phyloP scores from a whole-genome alignment of 2,888 invertebrate species.

The Melieria crassipennis region DNA sequence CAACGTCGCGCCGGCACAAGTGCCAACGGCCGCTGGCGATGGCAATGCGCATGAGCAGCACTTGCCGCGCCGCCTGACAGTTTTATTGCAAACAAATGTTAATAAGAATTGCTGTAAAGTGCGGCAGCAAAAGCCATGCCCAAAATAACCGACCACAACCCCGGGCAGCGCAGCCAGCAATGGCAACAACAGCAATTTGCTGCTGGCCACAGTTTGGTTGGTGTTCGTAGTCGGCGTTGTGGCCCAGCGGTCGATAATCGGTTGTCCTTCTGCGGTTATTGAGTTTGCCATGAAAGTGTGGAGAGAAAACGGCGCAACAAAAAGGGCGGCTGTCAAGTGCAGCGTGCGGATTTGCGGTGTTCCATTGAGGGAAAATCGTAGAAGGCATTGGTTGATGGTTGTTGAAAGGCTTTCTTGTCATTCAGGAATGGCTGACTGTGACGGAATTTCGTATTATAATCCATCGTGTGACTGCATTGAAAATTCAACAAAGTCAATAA shows the following conservation, averaged over 20 bases:
- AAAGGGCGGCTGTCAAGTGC: constrained; percentile 22
- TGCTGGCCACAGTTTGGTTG: no score
- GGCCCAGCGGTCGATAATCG: constrained; percentile 15
- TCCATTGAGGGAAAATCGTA: no score
- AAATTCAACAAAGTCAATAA: no score
- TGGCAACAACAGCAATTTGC: no score
- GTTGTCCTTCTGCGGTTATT: constrained; percentile 21
- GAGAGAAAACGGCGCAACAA: background rate
- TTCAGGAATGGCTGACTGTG: no score
- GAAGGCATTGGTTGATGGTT: no score
- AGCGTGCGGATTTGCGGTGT: background rate
- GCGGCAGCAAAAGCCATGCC: background rate
- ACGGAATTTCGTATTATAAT: no score
- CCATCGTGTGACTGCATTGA: no score
- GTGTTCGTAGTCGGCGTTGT: no score
- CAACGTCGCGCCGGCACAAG: background rate
- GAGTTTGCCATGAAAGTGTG: no score
- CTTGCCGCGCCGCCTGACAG: constrained; percentile 8
- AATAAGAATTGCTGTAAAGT: constrained; percentile 25
- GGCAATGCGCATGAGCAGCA: background rate
- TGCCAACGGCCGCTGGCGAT: no score
- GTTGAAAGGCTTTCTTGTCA: no score
- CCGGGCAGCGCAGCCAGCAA: background rate
- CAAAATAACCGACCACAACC: background rate
- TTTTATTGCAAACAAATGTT: constrained; percentile 29